phyloP scores from a whole-genome alignment of 2,888 invertebrate genomes.

The Gibbula magus region DNA sequence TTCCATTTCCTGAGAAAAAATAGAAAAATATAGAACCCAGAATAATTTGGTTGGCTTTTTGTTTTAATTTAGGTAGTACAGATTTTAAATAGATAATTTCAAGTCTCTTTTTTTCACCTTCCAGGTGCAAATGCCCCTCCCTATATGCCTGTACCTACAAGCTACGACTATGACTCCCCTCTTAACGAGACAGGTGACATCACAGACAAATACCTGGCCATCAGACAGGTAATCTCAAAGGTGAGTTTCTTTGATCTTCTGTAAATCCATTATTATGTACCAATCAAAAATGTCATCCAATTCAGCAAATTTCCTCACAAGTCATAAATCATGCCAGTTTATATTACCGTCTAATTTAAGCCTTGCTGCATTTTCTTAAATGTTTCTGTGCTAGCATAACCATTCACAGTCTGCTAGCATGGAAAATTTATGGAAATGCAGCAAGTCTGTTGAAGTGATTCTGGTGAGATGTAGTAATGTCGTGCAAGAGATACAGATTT shows the following conservation, averaged over 20 bases:
- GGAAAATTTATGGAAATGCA: too few relatives aligned
- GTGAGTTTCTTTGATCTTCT: slow-evolving; percentile 36
- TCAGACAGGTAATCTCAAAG: slow-evolving; percentile 68
- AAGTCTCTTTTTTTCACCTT: background rate
- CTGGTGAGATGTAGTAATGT: too few relatives aligned
- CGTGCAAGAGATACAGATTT: too few relatives aligned
- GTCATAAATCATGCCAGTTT: too few relatives aligned
- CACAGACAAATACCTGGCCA: slow-evolving; percentile 84
- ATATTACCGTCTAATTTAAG: too few relatives aligned
- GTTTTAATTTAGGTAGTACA: background rate
- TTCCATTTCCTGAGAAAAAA: background rate
- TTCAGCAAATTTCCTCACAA: too few relatives aligned
- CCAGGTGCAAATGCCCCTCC: slow-evolving; percentile 60
- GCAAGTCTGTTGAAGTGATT: too few relatives aligned
- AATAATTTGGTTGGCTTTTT: background rate
- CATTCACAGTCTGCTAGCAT: too few relatives aligned
- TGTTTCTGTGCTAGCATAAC: too few relatives aligned
- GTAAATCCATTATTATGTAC: too few relatives aligned
- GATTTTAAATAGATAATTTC: background rate
- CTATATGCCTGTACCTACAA: slow-evolving; percentile 67
- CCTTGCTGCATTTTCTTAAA: too few relatives aligned
- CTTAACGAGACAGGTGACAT: slow-evolving; percentile 91
- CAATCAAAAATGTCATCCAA: too few relatives aligned
- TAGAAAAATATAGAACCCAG: background rate
- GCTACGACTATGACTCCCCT: slow-evolving; percentile 93